These are phyloP conservation scores for Poeciliopsis infans DNA, from an alignment of 2,797 vertebrate species.

Conservation along the genomic window DNA sequence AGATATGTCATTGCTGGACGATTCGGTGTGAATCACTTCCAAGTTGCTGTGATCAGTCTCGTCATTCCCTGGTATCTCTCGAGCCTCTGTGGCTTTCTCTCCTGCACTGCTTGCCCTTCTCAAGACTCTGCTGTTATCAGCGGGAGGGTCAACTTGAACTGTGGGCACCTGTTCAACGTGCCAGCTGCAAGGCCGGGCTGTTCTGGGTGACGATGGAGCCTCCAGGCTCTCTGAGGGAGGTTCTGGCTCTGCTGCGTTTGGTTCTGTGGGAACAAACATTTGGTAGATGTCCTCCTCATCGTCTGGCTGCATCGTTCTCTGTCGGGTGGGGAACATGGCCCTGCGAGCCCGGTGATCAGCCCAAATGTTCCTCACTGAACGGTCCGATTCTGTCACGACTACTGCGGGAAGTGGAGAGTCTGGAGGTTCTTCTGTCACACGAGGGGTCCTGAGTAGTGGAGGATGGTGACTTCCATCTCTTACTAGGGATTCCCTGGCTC, in stretches of 20 bases:
- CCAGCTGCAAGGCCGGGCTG: conserved; percentile 93
- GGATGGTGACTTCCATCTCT: conserved; percentile 82
- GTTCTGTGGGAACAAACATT: conserved; percentile 90
- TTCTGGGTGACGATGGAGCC: conserved; percentile 64
- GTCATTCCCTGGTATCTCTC: conserved; percentile 60
- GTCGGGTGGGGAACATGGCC: conserved; percentile 91
- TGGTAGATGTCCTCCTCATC: conserved; percentile 96
- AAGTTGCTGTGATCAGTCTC: conserved; percentile 42
- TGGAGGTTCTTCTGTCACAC: conserved; percentile 78
- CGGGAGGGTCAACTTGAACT: conserved; percentile 69
- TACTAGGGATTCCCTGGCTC: conserved; percentile 85
- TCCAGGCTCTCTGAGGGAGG: conserved; percentile 71
- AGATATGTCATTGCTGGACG: conserved; percentile 78
- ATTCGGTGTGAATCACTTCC: conserved; percentile 77
- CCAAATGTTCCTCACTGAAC: conserved; percentile 89
- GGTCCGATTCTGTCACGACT: conserved; percentile 80
- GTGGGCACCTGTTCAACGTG: conserved; percentile 85
- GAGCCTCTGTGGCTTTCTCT: conserved; percentile 80
- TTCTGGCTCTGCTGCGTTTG: conserved; percentile 77
- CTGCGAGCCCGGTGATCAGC: conserved; percentile 91
- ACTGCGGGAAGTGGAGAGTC: conserved; percentile 72
- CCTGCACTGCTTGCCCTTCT: conserved; percentile 93
- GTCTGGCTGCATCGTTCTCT: conserved; percentile 85
- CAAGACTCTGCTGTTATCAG: conserved; percentile 79
- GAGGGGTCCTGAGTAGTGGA: conserved; percentile 72